Conservation (phyloP, 2,113 vertebrate species). For the Ailurus styani region DNA sequence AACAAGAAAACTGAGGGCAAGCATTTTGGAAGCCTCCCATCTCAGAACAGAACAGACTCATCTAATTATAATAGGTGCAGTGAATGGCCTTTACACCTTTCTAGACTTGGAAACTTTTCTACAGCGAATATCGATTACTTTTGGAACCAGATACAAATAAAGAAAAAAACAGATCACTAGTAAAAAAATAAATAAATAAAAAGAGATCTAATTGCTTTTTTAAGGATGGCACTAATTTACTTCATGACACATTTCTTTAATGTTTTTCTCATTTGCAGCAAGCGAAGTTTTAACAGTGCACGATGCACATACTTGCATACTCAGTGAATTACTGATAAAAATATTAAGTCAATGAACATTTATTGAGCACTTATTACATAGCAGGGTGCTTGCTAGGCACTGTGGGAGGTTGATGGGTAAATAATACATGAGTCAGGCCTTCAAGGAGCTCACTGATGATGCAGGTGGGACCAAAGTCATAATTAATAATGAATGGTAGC, state of each 20-base stretch:
- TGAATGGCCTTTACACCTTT: background rate
- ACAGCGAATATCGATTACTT: background rate
- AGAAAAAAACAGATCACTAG: background rate
- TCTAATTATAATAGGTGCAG: background rate
- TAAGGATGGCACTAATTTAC: slow-evolving; percentile 53
- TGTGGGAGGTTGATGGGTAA: slow-evolving; percentile 51
- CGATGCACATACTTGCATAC: background rate
- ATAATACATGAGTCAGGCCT: slow-evolving; percentile 38
- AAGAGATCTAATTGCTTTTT: slow-evolving; percentile 54
- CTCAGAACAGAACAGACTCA: background rate
- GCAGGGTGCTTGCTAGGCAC: slow-evolving; percentile 54
- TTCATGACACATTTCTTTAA: slow-evolving; percentile 53
- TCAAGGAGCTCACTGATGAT: background rate
- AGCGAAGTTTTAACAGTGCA: slow-evolving; percentile 26
- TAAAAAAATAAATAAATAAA: background rate
- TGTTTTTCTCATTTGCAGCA: slow-evolving; percentile 49
- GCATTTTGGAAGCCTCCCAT: background rate
- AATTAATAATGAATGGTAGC: slow-evolving; percentile 25
- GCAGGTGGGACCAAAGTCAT: slow-evolving; percentile 35
- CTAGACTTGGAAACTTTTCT: background rate
- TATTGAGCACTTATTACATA: slow-evolving; percentile 63
- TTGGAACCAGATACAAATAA: background rate
- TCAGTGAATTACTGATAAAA: slow-evolving; percentile 51
- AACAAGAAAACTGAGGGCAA: background rate
- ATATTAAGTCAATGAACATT: slow-evolving; percentile 63